Percentiles rank a stretch among this genome's conserved stretches.
Evolutionary conservation across 1,140 invertebrate genomes (phyloP).

Genomic region (Eurosta solidaginis): DNA sequence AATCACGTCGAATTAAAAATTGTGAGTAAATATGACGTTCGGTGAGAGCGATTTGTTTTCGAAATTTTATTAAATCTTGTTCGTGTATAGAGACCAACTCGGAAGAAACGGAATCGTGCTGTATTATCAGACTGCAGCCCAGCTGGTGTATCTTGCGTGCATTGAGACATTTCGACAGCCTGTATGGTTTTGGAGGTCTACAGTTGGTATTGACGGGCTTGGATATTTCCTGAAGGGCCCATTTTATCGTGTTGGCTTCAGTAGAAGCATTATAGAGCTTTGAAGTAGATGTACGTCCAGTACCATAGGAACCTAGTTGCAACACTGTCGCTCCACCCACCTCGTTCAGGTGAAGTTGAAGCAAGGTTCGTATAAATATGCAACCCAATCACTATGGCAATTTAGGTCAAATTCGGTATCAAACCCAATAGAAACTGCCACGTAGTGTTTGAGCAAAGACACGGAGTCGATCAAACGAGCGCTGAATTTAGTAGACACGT

Average conservation of each 20-base stretch:
- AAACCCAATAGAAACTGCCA: too few species aligned
- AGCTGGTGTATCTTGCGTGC: constrained; percentile 76
- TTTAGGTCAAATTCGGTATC: too few species aligned
- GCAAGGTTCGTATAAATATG: too few species aligned
- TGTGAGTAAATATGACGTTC: constrained; percentile 74
- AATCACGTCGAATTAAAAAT: too few species aligned
- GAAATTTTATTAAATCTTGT: constrained; percentile 69
- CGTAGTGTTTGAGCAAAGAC: too few species aligned
- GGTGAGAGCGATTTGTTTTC: constrained; percentile 74
- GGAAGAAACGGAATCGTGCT: constrained; percentile 75
- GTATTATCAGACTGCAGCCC: constrained; percentile 79
- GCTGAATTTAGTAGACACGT: too few species aligned
- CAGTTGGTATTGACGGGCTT: constrained; percentile 68
- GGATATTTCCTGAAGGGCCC: constrained; percentile 62
- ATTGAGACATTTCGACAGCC: constrained; percentile 76
- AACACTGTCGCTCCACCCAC: too few species aligned
- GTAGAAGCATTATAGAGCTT: constrained; percentile 51
- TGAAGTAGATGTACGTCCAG: constrained; percentile 65
- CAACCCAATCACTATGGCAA: too few species aligned
- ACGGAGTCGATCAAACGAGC: too few species aligned
- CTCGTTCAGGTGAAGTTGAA: too few species aligned
- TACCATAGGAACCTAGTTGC: constrained; percentile 81
- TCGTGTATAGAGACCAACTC: constrained; percentile 74
- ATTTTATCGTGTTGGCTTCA: constrained; percentile 53
- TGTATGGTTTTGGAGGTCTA: constrained; percentile 74